Evolutionary conservation across 2,113 vertebrate genomes (phyloP).

Genomic region (Crotophaga sulcirostris): DNA sequence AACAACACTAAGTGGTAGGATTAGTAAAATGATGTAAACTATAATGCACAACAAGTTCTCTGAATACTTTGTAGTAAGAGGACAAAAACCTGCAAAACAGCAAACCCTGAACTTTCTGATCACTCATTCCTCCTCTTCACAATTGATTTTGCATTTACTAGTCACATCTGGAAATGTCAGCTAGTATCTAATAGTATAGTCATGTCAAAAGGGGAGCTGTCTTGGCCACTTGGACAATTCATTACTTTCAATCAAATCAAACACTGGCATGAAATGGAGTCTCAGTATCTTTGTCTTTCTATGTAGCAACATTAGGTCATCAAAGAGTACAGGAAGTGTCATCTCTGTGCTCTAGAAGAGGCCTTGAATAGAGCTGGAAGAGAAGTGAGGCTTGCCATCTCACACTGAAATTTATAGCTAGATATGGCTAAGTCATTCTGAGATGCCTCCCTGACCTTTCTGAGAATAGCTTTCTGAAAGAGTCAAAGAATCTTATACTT

Average conservation of each 20-base stretch:
- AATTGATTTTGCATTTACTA: background rate
- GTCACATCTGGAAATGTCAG: background rate
- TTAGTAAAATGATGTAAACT: background rate
- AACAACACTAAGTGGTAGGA: background rate
- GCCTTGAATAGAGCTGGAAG: background rate
- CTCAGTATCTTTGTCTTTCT: background rate
- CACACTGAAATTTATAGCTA: background rate
- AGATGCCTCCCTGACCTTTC: background rate
- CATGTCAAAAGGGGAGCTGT: background rate
- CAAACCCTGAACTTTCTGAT: background rate
- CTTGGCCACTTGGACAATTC: background rate
- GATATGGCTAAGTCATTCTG: background rate
- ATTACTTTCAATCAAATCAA: background rate
- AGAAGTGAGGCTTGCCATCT: background rate
- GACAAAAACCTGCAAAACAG: background rate
- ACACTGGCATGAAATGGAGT: background rate
- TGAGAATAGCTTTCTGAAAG: background rate
- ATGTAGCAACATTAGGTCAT: background rate
- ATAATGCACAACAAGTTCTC: background rate
- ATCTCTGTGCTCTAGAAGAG: background rate
- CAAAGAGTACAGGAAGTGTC: background rate
- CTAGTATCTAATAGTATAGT: background rate
- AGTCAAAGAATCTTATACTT: background rate
- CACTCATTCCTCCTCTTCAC: background rate
- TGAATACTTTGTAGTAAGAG: background rate